phyloP scores from a whole-genome alignment of 2,113 vertebrate species.

The Tupaia tana region DNA sequence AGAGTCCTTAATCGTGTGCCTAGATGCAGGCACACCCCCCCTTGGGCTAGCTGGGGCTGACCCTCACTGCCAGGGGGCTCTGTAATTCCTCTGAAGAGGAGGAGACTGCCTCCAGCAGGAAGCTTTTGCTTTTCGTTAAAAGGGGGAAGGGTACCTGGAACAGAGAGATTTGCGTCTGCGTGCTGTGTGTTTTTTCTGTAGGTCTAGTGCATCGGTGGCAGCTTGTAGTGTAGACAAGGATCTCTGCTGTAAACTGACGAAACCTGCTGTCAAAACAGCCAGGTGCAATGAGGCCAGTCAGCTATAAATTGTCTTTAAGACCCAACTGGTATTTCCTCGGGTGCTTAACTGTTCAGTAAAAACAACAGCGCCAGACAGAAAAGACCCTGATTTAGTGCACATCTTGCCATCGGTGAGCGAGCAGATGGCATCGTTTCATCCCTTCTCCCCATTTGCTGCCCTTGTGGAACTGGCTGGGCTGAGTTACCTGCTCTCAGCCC shows the following conservation, averaged over 20 bases:
- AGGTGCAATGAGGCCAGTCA: constrained; percentile 24
- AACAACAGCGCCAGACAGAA: not conserved
- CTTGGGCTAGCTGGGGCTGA: not conserved
- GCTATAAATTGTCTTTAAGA: constrained; percentile 72
- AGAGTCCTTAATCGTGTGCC: constrained; percentile 9
- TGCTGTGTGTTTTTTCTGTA: not conserved
- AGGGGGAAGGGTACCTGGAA: not conserved
- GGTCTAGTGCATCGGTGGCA: constrained; percentile 49
- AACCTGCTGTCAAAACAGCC: constrained; percentile 70
- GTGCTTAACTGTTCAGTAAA: constrained; percentile 63
- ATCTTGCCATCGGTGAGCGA: constrained; percentile 23
- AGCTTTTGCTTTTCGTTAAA: constrained; percentile 61
- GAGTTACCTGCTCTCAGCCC: constrained; percentile 43
- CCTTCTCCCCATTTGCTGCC: not conserved
- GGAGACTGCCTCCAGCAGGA: not conserved
- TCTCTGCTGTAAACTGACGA: constrained; percentile 59
- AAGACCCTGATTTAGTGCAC: constrained; percentile 50
- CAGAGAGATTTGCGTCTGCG: constrained; percentile 17
- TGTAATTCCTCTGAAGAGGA: not conserved
- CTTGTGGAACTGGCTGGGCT: constrained; percentile 1
- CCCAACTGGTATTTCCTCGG: constrained; percentile 68
- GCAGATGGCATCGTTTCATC: not conserved
- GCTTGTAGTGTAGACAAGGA: constrained; percentile 51
- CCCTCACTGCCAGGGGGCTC: constrained; percentile 15
- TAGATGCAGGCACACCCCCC: not conserved